These are phyloP conservation scores for Venustoraphidia nigricollis DNA, from an alignment of 2,888 invertebrate genomes.

Conservation along the genomic window DNA sequence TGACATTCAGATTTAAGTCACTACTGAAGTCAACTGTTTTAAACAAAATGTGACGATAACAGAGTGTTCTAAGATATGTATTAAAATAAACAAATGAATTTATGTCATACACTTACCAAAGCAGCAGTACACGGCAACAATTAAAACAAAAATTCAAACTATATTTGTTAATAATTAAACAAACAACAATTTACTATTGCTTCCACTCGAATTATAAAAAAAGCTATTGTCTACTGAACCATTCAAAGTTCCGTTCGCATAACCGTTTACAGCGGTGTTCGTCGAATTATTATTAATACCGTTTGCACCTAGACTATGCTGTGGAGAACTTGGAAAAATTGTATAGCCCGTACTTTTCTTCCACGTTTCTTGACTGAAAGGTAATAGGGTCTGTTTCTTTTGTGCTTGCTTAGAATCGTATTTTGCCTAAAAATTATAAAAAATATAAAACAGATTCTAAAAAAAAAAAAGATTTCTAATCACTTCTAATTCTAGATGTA, in stretches of 20 bases:
- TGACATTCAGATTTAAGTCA: no score
- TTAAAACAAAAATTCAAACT: no score
- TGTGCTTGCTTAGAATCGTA: slow-evolving; percentile 43
- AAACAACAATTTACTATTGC: slow-evolving; percentile 23
- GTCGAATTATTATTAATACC: slow-evolving; percentile 9
- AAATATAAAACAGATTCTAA: slow-evolving; percentile 3
- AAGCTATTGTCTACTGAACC: slow-evolving; percentile 14
- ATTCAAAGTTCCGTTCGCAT: slow-evolving; percentile 12
- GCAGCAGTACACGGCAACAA: no score
- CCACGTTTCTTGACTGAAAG: slow-evolving; percentile 29
- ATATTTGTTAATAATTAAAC: slow-evolving; percentile 9
- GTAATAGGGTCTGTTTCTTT: slow-evolving; percentile 36
- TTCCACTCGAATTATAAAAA: slow-evolving; percentile 18
- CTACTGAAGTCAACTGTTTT: no score
- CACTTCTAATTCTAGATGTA: no score
- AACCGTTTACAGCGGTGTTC: slow-evolving; percentile 13
- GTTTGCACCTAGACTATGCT: slow-evolving; percentile 9
- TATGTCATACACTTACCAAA: no score
- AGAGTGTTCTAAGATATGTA: no score
- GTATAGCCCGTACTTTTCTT: slow-evolving; percentile 55
- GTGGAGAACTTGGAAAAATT: slow-evolving; percentile 39
- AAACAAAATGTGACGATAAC: no score
- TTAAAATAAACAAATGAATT: no score
- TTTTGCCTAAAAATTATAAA: slow-evolving; percentile 39
- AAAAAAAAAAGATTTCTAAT: not conserved